Evolutionary conservation across 2,797 vertebrate species (phyloP).

Genomic region (Tragelaphus eurycerus): DNA sequence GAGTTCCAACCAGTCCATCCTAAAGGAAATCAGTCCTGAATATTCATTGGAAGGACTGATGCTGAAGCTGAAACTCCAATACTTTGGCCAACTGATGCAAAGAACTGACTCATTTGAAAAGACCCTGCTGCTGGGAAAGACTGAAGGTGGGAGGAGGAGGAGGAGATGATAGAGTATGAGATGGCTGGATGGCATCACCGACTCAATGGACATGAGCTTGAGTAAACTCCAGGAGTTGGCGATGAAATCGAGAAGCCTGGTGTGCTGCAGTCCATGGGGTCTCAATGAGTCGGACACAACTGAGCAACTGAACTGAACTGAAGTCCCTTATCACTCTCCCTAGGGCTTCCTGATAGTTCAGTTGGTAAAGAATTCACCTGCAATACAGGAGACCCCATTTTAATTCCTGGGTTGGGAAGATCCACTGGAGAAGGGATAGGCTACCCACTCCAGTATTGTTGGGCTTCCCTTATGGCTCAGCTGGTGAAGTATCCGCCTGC

Average conservation of each 20-base stretch:
- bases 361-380: background rate
- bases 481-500: background rate
- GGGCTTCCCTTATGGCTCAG: background rate
- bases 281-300: fast-evolving
- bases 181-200: background rate
- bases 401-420: background rate
- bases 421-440: background rate
- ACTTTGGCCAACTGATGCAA: background rate
- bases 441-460: background rate
- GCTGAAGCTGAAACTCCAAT: background rate
- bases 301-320: background rate
- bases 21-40: background rate
- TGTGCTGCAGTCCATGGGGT: background rate
- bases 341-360: background rate
- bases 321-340: background rate
- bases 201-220: background rate
- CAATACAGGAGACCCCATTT: background rate
- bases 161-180: background rate
- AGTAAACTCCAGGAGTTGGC: background rate
- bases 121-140: background rate
- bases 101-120: background rate
- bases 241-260: background rate
- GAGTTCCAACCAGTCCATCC: background rate
- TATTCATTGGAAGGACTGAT: background rate
- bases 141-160: background rate